Evolutionary conservation across 2,888 invertebrate genomes (phyloP), one percentile per base, ranked within the genome.

Genomic region (Chaetoderma sp.): DNA sequence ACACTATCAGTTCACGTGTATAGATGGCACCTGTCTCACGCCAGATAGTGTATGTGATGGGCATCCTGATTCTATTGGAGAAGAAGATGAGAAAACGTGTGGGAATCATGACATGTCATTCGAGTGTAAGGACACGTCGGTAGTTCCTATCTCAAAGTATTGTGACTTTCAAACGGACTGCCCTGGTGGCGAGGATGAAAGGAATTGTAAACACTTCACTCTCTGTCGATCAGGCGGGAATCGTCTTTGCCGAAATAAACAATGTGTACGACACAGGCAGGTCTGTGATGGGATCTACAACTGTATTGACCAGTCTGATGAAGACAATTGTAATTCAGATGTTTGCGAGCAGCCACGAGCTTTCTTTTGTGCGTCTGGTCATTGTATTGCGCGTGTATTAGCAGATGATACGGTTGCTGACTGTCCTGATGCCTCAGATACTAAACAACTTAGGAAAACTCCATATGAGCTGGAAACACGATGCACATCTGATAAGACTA

Each of bases 121-220:
- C n/a, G n/a, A n/a, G n/a, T n/a, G n/a, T n/a, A n/a, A n/a, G n/a
- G n/a, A n/a, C n/a, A n/a, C n/a, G n/a, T n/a, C n/a, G n/a, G n/a
- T n/a, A n/a, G n/a, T n/a, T n/a, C n/a, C n/a, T n/a, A n/a, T n/a
- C n/a, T n/a, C n/a, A n/a, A n/a, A n/a, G n/a, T n/a, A n/a, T 32
- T 52, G 52, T 52, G 52, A 52, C 28, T 4, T 28, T n/a, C 3
- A 10, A 10, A 4, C 1, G 30, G 5, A 52, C 32, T 52, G 52
- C n/a, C 52, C 13, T 2, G 32, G 32, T 2, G 52, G 52, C 3
- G 52, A 52, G 32, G 52, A 52, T n/a, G 52, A 52, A 52, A n/a
- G 8, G 13, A 25, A 4, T 8, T 52, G 52, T n/a, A 3, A 16
- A 5, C 32, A 52, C 18, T n/a, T n/a, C n/a, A n/a, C n/a, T n/a